Percentiles rank a stretch among this genome's conserved stretches.
phyloP scores from a whole-genome alignment of 2,888 invertebrate species.

The Rotaria sp. region DNA sequence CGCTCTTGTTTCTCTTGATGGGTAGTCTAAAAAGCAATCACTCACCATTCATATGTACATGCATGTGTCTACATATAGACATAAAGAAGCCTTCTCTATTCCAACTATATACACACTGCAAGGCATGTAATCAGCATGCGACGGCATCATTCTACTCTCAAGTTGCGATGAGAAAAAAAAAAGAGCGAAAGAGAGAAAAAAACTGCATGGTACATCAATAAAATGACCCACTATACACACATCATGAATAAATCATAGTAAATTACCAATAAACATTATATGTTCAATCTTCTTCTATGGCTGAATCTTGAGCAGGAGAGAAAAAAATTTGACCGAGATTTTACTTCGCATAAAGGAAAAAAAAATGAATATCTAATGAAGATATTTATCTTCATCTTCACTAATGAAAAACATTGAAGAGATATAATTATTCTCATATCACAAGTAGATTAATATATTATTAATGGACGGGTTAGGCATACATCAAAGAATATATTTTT shows the following conservation, averaged over 20 bases:
- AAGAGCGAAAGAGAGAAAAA: background rate
- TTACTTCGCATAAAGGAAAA: background rate
- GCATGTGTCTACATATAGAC: background rate
- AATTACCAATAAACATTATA: no score
- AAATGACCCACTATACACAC: background rate
- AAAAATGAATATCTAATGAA: background rate
- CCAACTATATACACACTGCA: background rate
- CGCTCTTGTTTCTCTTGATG: background rate
- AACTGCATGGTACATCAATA: background rate
- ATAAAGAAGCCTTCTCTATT: background rate
- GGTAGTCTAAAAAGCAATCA: background rate
- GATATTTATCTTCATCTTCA: background rate
- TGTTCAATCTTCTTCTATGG: no score
- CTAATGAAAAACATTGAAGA: background rate
- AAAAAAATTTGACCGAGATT: background rate
- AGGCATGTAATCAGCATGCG: background rate
- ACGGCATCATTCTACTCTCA: background rate
- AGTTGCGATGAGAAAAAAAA: constrained; percentile 1
- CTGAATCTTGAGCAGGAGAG: background rate
- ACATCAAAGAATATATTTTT: background rate
- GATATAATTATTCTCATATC: background rate
- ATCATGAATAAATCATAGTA: no score
- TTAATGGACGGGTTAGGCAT: background rate
- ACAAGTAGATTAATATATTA: background rate
- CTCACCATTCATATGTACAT: background rate